Percentiles rank a stretch among this genome's conserved stretches.
phyloP scores from a whole-genome alignment of 2,113 vertebrate species.

The Plestiodon gilberti region DNA sequence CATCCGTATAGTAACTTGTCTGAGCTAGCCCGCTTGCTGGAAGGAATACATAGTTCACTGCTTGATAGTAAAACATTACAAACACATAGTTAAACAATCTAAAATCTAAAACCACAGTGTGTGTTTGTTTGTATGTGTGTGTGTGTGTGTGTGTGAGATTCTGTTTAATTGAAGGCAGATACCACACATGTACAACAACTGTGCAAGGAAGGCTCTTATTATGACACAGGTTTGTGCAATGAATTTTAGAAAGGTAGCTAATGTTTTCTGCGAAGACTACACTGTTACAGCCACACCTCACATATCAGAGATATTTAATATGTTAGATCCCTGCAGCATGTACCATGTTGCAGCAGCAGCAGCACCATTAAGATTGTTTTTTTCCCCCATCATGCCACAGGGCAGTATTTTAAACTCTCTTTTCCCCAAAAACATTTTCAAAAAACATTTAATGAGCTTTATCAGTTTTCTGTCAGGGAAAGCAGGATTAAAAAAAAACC shows the following conservation, averaged over 20 bases:
- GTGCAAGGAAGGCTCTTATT: constrained; percentile 17
- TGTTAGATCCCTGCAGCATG: constrained; percentile 41
- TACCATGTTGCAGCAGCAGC: constrained; percentile 25
- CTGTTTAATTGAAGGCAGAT: constrained; percentile 28
- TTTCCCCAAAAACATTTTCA: constrained; percentile 36
- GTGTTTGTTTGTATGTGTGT: not conserved
- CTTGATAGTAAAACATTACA: constrained; percentile 51
- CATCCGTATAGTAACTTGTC: constrained; percentile 67
- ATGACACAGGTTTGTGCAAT: constrained; percentile 15
- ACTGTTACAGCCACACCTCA: constrained; percentile 43
- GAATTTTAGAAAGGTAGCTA: constrained; percentile 28
- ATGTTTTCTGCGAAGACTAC: constrained; percentile 46
- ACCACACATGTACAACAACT: constrained; percentile 42
- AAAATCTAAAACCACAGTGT: constrained; percentile 49
- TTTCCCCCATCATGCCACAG: constrained; percentile 34
- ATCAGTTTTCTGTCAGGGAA: not conserved
- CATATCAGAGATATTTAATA: constrained; percentile 46
- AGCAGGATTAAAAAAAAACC: not conserved
- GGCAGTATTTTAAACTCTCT: constrained; percentile 30
- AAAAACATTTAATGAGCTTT: constrained; percentile 18
- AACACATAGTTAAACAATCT: constrained; percentile 62
- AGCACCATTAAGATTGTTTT: constrained; percentile 41
- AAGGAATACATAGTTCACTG: constrained; percentile 64
- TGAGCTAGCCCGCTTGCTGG: constrained; percentile 69
- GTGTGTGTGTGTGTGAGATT: not conserved